Conservation (phyloP, 1,140 invertebrate species). For the Drosophila erecta region DNA sequence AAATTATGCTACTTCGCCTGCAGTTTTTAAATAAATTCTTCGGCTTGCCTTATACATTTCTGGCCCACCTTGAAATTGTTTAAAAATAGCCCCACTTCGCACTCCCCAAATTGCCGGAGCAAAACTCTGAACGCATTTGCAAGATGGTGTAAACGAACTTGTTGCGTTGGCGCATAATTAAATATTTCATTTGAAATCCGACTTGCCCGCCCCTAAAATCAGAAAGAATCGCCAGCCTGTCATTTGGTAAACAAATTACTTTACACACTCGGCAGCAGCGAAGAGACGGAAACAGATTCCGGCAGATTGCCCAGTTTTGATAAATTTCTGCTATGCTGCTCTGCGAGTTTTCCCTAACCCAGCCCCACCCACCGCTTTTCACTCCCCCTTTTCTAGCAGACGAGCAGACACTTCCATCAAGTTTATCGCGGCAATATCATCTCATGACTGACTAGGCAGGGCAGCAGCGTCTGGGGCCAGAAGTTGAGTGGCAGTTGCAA, state of each 20-base stretch:
- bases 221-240: conserved; percentile 32
- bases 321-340: conserved; percentile 50
- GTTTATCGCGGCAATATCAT: conserved; percentile 78
- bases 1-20: neutral
- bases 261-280: conserved; percentile 31
- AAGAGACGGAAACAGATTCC: conserved; percentile 30
- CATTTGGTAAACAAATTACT: conserved; percentile 71
- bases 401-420: conserved; percentile 76
- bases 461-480: conserved; percentile 23
- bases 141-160: conserved; percentile 51
- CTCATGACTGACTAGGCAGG: conserved; percentile 52
- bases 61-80: conserved; percentile 4
- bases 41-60: neutral
- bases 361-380: conserved; percentile 2
- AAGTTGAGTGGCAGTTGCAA: conserved; percentile 59
- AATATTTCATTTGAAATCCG: conserved; percentile 59
- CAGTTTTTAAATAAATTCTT: neutral
- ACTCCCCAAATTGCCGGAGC: neutral
- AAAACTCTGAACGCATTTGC: conserved; percentile 45
- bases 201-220: neutral
- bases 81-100: conserved; percentile 30
- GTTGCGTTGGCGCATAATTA: conserved; percentile 54
- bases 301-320: conserved; percentile 74
- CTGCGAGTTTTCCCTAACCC: neutral
- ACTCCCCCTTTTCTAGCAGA: conserved; percentile 26